Conservation (phyloP, 2,113 vertebrate species). For the Nipponia nippon region DNA sequence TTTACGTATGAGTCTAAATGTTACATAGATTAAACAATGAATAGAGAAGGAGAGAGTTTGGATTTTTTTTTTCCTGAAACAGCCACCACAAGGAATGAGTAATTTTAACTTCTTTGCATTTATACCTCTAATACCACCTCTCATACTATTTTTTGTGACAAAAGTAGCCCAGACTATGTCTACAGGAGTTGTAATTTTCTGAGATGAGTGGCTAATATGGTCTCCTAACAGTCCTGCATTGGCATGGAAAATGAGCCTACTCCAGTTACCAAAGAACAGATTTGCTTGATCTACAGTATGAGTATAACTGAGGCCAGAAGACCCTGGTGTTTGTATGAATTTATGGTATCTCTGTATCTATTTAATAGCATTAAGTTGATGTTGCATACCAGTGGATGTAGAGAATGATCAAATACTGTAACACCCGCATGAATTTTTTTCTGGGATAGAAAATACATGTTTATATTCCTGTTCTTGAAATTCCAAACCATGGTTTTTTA, state of each 20-base stretch:
- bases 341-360: slow-evolving; percentile 35
- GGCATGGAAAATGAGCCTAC: slow-evolving; percentile 37
- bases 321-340: slow-evolving; percentile 34
- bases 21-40: slow-evolving; percentile 33
- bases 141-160: neutral
- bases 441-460: slow-evolving; percentile 27
- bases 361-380: slow-evolving; percentile 25
- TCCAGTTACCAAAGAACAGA: slow-evolving; percentile 74
- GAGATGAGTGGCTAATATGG: neutral
- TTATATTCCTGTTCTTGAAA: slow-evolving; percentile 56
- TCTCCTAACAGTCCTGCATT: slow-evolving; percentile 28
- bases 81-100: neutral
- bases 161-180: neutral
- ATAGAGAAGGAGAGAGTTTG: neutral
- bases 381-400: slow-evolving; percentile 31
- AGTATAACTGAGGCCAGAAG: neutral
- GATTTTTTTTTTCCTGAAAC: neutral
- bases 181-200: neutral
- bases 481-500: slow-evolving; percentile 45
- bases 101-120: neutral
- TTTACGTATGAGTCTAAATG: slow-evolving; percentile 14
- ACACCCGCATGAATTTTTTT: slow-evolving; percentile 24
- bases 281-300: slow-evolving; percentile 53
- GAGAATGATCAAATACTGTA: slow-evolving; percentile 26
- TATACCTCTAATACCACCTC: neutral